Percentiles rank a stretch among this genome's conserved stretches.
These are phyloP conservation scores for Argyra leucocephala DNA, from an alignment of 2,888 invertebrate species.

Conservation along the genomic window DNA sequence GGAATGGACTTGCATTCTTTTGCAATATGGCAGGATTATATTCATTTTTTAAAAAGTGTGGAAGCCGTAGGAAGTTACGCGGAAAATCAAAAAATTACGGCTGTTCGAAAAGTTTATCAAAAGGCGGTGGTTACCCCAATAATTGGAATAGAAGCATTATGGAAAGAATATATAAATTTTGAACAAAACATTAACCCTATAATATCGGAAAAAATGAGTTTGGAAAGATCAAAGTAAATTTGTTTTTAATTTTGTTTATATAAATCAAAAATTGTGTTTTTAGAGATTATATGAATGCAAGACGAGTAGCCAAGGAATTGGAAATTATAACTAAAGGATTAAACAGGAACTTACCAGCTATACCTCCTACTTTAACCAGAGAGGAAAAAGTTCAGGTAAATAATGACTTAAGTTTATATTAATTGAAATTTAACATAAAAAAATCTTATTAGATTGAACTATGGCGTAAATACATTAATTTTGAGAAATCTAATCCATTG, in stretches of 20 bases:
- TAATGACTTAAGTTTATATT: background rate
- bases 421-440: background rate
- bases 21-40: slow-evolving; percentile 96
- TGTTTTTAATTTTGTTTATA: background rate
- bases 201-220: slow-evolving; percentile 92
- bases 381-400: slow-evolving; percentile 86
- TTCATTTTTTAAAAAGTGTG: slow-evolving; percentile 87
- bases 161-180: slow-evolving; percentile 96
- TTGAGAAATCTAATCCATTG: slow-evolving; percentile 95
- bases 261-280: background rate
- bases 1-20: slow-evolving; percentile 97
- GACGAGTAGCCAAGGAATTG: slow-evolving; percentile 90
- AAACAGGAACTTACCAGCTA: slow-evolving; percentile 89
- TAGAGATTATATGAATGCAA: slow-evolving; percentile 96
- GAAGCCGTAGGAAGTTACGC: slow-evolving; percentile 98
- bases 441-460: slow-evolving; percentile 62
- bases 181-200: slow-evolving; percentile 77
- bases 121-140: slow-evolving; percentile 93
- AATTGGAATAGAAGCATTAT: slow-evolving; percentile 89
- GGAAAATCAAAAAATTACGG: slow-evolving; percentile 98
- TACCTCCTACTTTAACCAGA: slow-evolving; percentile 83
- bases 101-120: slow-evolving; percentile 94
- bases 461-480: slow-evolving; percentile 97
- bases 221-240: slow-evolving; percentile 64
- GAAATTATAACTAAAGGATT: slow-evolving; percentile 91